These are phyloP conservation scores for Sebastes wilsoni DNA, from an alignment of 2,797 vertebrate genomes.

Conservation along the genomic window DNA sequence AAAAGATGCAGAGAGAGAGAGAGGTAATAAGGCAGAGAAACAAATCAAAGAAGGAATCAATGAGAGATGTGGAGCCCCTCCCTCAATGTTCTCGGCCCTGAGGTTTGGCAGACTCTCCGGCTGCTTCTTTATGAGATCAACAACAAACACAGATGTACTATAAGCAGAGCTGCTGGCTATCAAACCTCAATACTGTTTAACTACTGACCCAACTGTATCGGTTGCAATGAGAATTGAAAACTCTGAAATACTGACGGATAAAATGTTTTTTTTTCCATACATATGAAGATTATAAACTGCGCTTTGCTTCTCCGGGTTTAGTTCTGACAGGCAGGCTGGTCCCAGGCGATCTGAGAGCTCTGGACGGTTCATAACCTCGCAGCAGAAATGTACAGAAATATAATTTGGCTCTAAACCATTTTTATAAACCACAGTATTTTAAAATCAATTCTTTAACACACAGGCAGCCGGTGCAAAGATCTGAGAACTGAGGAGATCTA, in stretches of 20 bases:
- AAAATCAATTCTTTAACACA: background rate
- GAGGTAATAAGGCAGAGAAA: slow-evolving; percentile 28
- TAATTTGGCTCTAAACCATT: background rate
- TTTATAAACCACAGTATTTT: background rate
- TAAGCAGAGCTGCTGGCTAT: background rate
- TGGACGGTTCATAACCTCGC: background rate
- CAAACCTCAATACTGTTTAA: background rate
- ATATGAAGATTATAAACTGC: background rate
- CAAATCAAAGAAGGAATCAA: slow-evolving; percentile 34
- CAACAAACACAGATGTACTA: background rate
- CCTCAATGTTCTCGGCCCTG: background rate
- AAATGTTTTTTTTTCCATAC: background rate
- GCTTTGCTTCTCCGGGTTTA: background rate
- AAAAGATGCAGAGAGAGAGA: background rate
- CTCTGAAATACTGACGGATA: background rate
- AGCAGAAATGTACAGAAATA: background rate
- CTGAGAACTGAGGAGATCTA: background rate
- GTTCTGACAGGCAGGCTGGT: background rate
- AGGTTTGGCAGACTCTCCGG: slow-evolving; percentile 2
- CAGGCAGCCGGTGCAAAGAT: background rate
- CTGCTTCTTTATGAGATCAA: slow-evolving; percentile 17
- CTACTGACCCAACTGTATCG: background rate
- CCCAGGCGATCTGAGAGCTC: background rate
- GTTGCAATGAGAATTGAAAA: background rate
- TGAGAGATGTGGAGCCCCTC: slow-evolving; percentile 19